Base-by-base conservation (phyloP, 2,888 invertebrate genomes). In the Theretra japonica region DNA sequence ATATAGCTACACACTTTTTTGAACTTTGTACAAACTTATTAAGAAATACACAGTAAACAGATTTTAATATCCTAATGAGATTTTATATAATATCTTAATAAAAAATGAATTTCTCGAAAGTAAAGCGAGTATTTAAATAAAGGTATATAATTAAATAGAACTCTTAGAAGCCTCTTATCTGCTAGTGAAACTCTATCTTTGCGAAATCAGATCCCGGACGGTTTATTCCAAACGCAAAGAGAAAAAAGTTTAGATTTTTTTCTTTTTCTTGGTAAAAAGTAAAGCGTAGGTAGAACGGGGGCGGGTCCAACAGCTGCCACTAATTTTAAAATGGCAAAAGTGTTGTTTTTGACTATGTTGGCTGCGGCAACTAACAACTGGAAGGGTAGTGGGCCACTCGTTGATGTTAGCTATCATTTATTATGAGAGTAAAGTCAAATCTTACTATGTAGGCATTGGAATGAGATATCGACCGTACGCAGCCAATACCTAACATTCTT, bases 141-240 rank as follows among this genome's bases (percentile, higher is more conserved):
- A 41, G 41, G 33, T n/a, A 60, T 76, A 88, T 89, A 90, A 91
- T 91, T 90, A 90, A 89, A 89, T 90, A 90, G 91, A 93, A 92
- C 88, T 91, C 91, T 86, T 90, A 91, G 88, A 90, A 92, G 88
- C 86, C 86, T 83, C 83, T 85, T 82, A 85, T 84, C 83, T 87
- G 84, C 84, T 85, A 84, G 86, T 87, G 93, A 91, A 92, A 92
- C 89, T 92, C 90, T 90, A 92, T 90, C 89, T 89, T 86, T 82
- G 88, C 89, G 93, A 91, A 93, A 93, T 90, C 88, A 89, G 91
- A 93, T 89, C 88, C 83, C 84, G 82, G 78, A 80, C 85, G 81
- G 81, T 81, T 86, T 83, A 81, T 83, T 85, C 83, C 79, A 75
- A 76, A 79, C 77, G 84, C 79, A 76, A 80, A 79, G 79, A 85